A percentile compares a stretch with the other conserved stretches of the same genome.
Evolutionary conservation across 2,888 invertebrate genomes (phyloP).

Genomic region (Diadromus collaris): DNA sequence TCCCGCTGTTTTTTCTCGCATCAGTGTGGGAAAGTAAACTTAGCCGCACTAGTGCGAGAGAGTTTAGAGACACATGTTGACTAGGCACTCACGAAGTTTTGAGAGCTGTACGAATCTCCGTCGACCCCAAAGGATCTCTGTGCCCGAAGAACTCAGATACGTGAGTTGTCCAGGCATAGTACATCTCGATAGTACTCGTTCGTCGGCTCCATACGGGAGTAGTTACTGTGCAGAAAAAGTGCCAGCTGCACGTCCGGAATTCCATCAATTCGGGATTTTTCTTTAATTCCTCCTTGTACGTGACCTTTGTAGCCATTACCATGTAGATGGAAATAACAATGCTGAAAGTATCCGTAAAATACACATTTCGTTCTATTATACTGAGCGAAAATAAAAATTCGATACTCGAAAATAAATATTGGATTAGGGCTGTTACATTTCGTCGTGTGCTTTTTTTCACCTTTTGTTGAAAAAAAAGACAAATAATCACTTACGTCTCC

Average conservation of each 20-base stretch:
- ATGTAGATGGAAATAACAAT: conserved; percentile 27
- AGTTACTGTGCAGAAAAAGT: conserved; percentile 86
- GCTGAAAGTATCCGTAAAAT: conserved; percentile 6
- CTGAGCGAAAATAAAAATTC: no score
- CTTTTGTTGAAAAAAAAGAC: background rate
- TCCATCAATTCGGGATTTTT: conserved; percentile 84
- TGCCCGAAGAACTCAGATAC: conserved; percentile 79
- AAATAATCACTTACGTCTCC: background rate
- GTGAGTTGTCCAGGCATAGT: conserved; percentile 85
- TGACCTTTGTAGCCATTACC: conserved; percentile 53
- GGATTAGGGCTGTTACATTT: background rate
- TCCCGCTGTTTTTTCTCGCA: background rate
- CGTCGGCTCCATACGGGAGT: conserved; percentile 85
- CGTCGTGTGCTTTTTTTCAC: background rate
- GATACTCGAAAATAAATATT: background rate
- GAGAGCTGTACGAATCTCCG: conserved; percentile 80
- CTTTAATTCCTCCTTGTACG: conserved; percentile 83
- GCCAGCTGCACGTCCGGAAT: conserved; percentile 83
- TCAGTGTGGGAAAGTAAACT: no score
- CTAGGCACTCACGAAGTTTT: conserved; percentile 81
- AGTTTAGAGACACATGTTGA: no score
- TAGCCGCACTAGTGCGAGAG: no score
- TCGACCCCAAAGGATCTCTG: conserved; percentile 80
- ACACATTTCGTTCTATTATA: background rate
- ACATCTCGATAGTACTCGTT: conserved; percentile 87